Evolutionary conservation across 1,140 invertebrate species (phyloP).

Genomic region (Meteorus sp.): DNA sequence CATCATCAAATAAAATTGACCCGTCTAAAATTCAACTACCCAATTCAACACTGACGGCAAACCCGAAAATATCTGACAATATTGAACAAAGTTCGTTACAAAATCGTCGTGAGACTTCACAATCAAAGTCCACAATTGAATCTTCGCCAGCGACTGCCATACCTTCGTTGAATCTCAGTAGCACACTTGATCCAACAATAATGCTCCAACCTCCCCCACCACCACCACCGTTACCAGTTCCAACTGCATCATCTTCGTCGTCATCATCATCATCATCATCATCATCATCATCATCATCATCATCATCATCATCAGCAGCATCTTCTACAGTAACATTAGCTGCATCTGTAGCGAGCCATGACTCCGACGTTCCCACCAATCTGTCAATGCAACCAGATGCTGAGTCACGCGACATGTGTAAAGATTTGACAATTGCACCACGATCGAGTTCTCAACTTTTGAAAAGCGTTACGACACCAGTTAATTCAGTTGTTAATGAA

Average conservation of each 20-base stretch:
- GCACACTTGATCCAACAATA: constrained; percentile 30
- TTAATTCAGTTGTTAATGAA: background rate
- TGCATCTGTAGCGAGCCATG: constrained; percentile 28
- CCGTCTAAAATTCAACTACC: constrained; percentile 35
- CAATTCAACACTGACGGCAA: constrained; percentile 25
- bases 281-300: no score
- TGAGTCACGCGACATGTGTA: constrained; percentile 36
- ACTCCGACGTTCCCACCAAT: constrained; percentile 49
- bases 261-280: no score
- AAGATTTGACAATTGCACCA: constrained; percentile 25
- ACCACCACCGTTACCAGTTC: no score
- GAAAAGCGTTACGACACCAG: constrained; percentile 2
- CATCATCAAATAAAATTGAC: constrained; percentile 34
- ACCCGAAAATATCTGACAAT: constrained; percentile 27
- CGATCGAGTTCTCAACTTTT: constrained; percentile 19
- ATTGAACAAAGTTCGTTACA: constrained; percentile 30
- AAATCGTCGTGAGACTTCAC: constrained; percentile 32
- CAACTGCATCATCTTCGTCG: no score
- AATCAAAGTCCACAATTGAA: constrained; percentile 39
- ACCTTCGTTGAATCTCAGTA: constrained; percentile 36
- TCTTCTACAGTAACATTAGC: no score
- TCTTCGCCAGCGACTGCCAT: constrained; percentile 35
- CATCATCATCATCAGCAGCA: no score
- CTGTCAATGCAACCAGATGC: constrained; percentile 52
- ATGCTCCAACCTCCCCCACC: constrained; percentile 26